Percentiles rank a stretch among this genome's conserved stretches.
Evolutionary conservation across 2,113 vertebrate species (phyloP).

Genomic region (Anseranas semipalmata): DNA sequence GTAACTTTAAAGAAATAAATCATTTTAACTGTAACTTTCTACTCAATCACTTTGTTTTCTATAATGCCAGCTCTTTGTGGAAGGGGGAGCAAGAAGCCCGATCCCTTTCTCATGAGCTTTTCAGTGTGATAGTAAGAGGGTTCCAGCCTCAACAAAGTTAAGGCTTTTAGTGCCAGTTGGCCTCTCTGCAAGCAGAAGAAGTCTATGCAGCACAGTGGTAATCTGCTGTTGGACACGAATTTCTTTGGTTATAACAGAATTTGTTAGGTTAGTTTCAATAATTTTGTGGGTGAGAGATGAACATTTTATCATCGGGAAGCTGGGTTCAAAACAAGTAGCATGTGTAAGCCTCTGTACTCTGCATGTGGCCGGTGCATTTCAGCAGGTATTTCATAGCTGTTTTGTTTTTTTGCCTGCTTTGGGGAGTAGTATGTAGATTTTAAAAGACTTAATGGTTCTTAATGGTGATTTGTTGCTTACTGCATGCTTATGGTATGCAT

Average conservation of each 20-base stretch:
- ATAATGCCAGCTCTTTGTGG: too few relatives aligned
- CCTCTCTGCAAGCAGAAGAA: not conserved
- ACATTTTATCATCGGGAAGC: not conserved
- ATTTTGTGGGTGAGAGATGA: not conserved
- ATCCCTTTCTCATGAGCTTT: not conserved
- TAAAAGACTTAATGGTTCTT: not conserved
- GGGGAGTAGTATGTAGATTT: not conserved
- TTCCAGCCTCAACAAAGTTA: not conserved
- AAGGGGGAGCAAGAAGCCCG: too few relatives aligned
- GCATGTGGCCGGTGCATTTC: not conserved
- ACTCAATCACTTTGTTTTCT: fast-evolving
- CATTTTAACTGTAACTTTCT: not conserved
- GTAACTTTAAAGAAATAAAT: not conserved
- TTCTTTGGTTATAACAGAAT: not conserved
- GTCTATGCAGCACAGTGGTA: not conserved
- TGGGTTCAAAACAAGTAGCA: not conserved
- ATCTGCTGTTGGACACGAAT: not conserved
- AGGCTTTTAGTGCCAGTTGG: not conserved
- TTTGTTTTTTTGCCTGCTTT: not conserved
- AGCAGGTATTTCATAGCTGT: not conserved
- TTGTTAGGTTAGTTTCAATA: not conserved
- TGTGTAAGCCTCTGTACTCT: not conserved
- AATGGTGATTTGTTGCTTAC: slow-evolving; percentile 51
- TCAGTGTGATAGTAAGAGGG: not conserved
- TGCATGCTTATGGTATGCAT: slow-evolving; percentile 58